phyloP scores from a whole-genome alignment of 2,113 vertebrate species.

The Trichechus manatus region DNA sequence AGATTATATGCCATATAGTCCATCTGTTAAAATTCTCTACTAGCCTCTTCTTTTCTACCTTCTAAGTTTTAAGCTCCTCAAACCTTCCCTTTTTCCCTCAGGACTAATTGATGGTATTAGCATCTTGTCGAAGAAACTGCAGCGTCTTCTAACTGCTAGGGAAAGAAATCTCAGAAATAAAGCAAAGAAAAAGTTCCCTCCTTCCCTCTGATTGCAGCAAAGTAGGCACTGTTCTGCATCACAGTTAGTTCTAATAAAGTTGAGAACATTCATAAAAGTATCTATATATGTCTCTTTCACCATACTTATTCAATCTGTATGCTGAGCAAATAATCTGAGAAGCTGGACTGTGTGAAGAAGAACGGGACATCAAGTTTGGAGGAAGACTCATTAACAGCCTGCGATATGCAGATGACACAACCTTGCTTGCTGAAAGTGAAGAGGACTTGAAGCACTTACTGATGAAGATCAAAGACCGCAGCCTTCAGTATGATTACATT shows the following conservation, averaged over 20 bases:
- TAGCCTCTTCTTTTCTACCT: not conserved
- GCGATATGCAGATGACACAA: too few species aligned
- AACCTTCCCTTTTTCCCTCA: not conserved
- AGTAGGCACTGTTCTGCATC: too few species aligned
- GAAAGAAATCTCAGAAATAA: conserved; percentile 13
- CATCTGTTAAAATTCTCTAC: not conserved
- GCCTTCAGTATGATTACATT: too few species aligned
- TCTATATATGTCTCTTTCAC: not conserved
- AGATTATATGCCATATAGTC: not conserved
- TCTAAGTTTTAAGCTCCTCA: not conserved
- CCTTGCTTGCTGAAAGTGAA: too few species aligned
- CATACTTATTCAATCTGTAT: too few species aligned
- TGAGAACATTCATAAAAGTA: not conserved
- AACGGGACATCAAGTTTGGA: too few species aligned
- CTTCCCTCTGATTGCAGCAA: not conserved
- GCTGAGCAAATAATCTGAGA: too few species aligned
- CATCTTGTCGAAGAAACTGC: not conserved
- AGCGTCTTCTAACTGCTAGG: not conserved
- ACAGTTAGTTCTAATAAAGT: not conserved
- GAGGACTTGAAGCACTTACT: too few species aligned
- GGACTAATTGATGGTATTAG: not conserved
- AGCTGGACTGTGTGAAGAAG: too few species aligned
- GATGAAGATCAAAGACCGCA: too few species aligned
- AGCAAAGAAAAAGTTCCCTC: not conserved
- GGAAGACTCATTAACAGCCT: too few species aligned